phyloP scores from a whole-genome alignment of 2,888 invertebrate species.

The Chydorus sphaericus region DNA sequence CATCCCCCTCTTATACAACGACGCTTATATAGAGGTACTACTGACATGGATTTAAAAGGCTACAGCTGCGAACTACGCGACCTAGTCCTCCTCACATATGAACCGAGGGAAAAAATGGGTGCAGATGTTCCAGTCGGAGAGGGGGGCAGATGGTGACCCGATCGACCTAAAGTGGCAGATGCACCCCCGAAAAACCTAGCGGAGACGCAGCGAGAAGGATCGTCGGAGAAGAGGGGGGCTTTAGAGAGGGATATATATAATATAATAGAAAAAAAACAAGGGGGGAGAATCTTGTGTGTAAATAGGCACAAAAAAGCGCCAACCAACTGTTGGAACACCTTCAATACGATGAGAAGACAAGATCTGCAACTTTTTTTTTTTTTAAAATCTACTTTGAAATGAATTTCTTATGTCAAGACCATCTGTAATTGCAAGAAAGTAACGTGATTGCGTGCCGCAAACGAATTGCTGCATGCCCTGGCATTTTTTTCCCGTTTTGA shows the following conservation, averaged over 20 bases:
- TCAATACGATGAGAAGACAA: not conserved
- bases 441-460: conserved; percentile 2
- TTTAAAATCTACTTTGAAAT: not conserved
- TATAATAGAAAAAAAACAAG: conserved; percentile 14
- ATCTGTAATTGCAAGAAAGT: no score
- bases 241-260: conserved; percentile 16
- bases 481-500: no score
- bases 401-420: not conserved
- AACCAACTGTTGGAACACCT: conserved; percentile 6
- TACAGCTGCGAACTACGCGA: not conserved
- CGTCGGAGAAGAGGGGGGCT: conserved; percentile 9
- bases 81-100: not conserved
- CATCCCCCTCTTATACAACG: not conserved
- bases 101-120: not conserved
- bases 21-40: no score
- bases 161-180: conserved; percentile 21
- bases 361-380: not conserved
- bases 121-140: not conserved
- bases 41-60: conserved; percentile 6
- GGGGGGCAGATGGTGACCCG: conserved; percentile 15
- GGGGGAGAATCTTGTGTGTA: conserved; percentile 18
- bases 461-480: not conserved
- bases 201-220: conserved; percentile 14
- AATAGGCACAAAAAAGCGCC: conserved; percentile 7
- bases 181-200: conserved; percentile 11